phyloP scores from a whole-genome alignment of 92 coral and sea anemone genomes.

The Phenganax stokvisi region DNA sequence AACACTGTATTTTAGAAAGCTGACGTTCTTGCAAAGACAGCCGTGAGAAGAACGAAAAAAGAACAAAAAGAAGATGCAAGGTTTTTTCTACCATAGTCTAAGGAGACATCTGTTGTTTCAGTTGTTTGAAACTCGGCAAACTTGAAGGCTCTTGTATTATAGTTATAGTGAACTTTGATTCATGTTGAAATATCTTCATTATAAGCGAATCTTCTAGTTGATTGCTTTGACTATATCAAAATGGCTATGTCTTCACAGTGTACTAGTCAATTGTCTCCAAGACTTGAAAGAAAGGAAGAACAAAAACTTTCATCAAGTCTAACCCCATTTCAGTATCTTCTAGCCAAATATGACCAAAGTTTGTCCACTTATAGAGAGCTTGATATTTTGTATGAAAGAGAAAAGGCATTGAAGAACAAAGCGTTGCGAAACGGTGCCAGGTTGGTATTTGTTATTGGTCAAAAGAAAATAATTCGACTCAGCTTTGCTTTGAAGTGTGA shows the following conservation, averaged over 20 bases:
- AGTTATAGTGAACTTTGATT: too few relatives aligned
- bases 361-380: constrained; percentile 57
- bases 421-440: constrained; percentile 65
- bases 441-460: constrained; percentile 53
- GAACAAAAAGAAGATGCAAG: constrained; percentile 82
- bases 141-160: too few relatives aligned
- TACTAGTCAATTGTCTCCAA: too few relatives aligned
- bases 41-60: constrained; percentile 68
- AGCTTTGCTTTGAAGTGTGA: neutral
- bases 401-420: constrained; percentile 67
- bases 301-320: too few relatives aligned
- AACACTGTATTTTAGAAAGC: constrained; percentile 56
- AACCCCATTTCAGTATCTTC: too few relatives aligned
- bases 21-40: constrained; percentile 85
- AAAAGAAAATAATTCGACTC: neutral
- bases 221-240: too few relatives aligned
- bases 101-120: too few relatives aligned
- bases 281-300: too few relatives aligned
- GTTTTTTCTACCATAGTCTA: constrained; percentile 30
- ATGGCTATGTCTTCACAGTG: too few relatives aligned
- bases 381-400: constrained; percentile 79
- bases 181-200: too few relatives aligned
- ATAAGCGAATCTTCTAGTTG: too few relatives aligned
- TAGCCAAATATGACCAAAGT: neutral
- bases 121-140: too few relatives aligned